A percentile compares a stretch with the other conserved stretches of the same genome.
These are phyloP conservation scores for Drosophila tsacasi DNA, from an alignment of 1,140 invertebrate genomes.

Conservation along the genomic window DNA sequence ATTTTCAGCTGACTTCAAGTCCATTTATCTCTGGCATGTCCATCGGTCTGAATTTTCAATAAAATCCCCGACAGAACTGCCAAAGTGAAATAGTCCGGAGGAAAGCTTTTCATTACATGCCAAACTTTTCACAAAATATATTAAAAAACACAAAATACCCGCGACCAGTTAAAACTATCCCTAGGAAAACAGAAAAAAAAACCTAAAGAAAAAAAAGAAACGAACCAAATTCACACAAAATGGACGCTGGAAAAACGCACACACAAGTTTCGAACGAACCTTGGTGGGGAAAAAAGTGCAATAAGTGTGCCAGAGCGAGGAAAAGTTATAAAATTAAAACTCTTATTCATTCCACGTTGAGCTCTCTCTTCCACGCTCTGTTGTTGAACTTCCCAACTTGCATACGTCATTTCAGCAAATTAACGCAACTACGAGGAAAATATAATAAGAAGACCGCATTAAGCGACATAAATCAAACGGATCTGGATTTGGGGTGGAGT, in stretches of 20 bases:
- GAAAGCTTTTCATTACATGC: conserved; percentile 54
- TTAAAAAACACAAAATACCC: conserved; percentile 32
- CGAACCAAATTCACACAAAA: conserved; percentile 31
- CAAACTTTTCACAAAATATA: conserved; percentile 55
- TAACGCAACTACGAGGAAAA: conserved; percentile 56
- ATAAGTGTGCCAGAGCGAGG: conserved; percentile 51
- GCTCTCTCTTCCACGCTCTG: background rate
- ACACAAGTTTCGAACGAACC: conserved; percentile 52
- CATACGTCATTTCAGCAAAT: conserved; percentile 56
- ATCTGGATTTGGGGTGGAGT: background rate
- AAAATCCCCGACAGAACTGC: conserved; percentile 19
- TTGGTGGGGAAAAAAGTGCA: conserved; percentile 49
- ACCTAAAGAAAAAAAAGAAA: background rate
- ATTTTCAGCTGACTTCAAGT: conserved; percentile 9
- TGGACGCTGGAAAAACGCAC: conserved; percentile 31
- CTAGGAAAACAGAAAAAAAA: conserved; percentile 8
- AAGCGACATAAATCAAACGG: conserved; percentile 64
- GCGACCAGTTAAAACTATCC: conserved; percentile 39
- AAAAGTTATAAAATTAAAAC: conserved; percentile 52
- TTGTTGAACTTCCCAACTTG: conserved; percentile 38
- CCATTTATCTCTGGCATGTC: conserved; percentile 37
- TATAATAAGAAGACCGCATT: conserved; percentile 65
- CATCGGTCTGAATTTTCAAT: conserved; percentile 31
- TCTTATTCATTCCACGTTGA: conserved; percentile 5
- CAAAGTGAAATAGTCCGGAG: conserved; percentile 35